Evolutionary conservation across 2,797 vertebrate genomes (phyloP), one percentile per base, ranked within the genome.

Genomic region (Platyrinchus mystaceus): DNA sequence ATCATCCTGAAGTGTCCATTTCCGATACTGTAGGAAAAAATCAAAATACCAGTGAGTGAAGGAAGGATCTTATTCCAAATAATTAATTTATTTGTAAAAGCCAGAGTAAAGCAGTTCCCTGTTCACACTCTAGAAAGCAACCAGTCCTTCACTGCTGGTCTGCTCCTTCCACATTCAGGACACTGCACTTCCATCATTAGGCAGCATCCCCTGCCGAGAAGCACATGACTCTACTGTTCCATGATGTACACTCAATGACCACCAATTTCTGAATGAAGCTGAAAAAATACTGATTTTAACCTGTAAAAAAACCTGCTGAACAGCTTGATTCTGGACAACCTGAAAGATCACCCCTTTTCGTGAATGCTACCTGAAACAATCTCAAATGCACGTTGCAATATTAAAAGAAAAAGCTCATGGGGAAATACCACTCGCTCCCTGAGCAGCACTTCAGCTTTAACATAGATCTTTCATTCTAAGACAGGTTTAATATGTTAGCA

Each of bases 181-280:
- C 92, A 91, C 20, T 49, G 62, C 14, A 78, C 68, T 70, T 70
- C 62, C 79, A 96, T 78, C 93, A 81, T 83, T 88, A 95, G 84
- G 78, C 64, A 94, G 84, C 59, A 88, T 81, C 30, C 37, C 94
- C 79, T 46, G 53, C 76, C 1, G 73, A 91, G 87, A 60, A 83
- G 46, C 84, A 92, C 58, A 66, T 93, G 90, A 91, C 43, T 78
- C 73, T 85, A 16, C 75, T 86, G 87, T 87, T 93, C 87, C 82
- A 87, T 79, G 80, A 79, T 85, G 62, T 58, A 83, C 46, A 23
- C 77, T 90, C 92, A 83, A 16, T 63, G 90, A 93, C 16, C 46
- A 95, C 28, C 47, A 83, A 55, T 18, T 93, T 81, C 68, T 3
- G 1, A 85, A 83, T 28, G 58, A 80, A 75, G 55, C 36, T 66